Base-by-base conservation (phyloP, 2,888 invertebrate species). In the Ichneumon xanthorius region DNA sequence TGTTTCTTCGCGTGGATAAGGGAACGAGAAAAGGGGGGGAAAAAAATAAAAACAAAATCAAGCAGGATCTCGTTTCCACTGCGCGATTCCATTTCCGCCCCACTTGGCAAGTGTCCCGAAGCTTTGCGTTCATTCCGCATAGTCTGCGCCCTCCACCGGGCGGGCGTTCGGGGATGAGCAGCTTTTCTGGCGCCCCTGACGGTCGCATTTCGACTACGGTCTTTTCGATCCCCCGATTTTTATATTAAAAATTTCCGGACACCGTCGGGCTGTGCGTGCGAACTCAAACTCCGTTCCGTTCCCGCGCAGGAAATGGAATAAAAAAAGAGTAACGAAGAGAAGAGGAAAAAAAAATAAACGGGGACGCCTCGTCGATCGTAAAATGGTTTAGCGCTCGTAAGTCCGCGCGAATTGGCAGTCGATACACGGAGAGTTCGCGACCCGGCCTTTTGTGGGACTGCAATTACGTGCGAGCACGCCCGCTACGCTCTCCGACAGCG, bases 71-170 rank as follows among this genome's bases (percentile, higher is more conserved):
- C 81, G 78, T 81, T 81, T 75, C 63, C 48, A 78, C 78, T 78
- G 81, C 45, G 78, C 73, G 81, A 78, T 81, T 85, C 73, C 77
- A 78, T 84, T 81, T 81, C 78, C 77, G 84, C 78, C 81, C 81
- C 84, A 81, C 73, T 85, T 85, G 84, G 84, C 84, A 85, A 81
- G 77, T 73, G 81, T 77, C 81, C 81, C 84, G 55, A 68, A 84
- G 71, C 77, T 77, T 84, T 61, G 77, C 80, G 67, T 84, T 80
- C 58, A 77, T 77, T 78, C 22, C 81, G 81, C 70, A 68, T 75
- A 63, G 73, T 72, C 81, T 37, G 53, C 22, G 14, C 53, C 19
- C 58, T 22, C 7, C 11, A 4, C 22, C 50, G 53, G 48, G 26
- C 11, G 53, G 37, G 26, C n/a, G 11, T 30, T 40, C 61, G 9